A percentile compares a stretch with the other conserved stretches of the same genome.
Conservation (phyloP, 2,113 vertebrate genomes). For the Trachemys scripta region DNA sequence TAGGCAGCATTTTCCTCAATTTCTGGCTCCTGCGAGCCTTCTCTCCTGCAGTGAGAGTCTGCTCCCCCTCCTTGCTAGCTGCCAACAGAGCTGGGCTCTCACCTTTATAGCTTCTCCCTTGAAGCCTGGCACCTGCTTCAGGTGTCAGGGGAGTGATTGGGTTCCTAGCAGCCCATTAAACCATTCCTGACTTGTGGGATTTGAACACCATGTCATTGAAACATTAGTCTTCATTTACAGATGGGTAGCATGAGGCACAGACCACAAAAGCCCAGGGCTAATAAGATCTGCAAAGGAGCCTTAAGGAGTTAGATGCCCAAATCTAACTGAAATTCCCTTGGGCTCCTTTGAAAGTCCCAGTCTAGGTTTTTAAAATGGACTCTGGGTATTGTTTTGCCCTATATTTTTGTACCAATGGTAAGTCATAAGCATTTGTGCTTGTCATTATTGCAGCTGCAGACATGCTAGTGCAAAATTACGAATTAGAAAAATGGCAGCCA, state of each 20-base stretch:
- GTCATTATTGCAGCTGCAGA: not conserved
- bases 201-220: not conserved
- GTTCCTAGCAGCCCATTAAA: too few relatives aligned
- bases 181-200: too few relatives aligned
- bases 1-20: too few relatives aligned
- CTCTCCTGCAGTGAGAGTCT: too few relatives aligned
- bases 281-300: not conserved
- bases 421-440: constrained; percentile 8
- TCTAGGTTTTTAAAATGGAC: constrained; percentile 2
- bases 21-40: too few relatives aligned
- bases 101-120: too few relatives aligned
- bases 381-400: not conserved
- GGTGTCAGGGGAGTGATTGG: too few relatives aligned
- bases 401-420: constrained; percentile 13
- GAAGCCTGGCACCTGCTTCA: too few relatives aligned
- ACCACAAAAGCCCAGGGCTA: not conserved
- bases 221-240: not conserved
- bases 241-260: rapidly evolving
- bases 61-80: too few relatives aligned
- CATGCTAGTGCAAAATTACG: not conserved
- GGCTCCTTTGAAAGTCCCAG: not conserved
- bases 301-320: not conserved
- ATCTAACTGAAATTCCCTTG: not conserved
- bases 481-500: not conserved
- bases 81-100: too few relatives aligned